phyloP scores from a whole-genome alignment of 2,113 vertebrate genomes.

The Pteropus alecto region DNA sequence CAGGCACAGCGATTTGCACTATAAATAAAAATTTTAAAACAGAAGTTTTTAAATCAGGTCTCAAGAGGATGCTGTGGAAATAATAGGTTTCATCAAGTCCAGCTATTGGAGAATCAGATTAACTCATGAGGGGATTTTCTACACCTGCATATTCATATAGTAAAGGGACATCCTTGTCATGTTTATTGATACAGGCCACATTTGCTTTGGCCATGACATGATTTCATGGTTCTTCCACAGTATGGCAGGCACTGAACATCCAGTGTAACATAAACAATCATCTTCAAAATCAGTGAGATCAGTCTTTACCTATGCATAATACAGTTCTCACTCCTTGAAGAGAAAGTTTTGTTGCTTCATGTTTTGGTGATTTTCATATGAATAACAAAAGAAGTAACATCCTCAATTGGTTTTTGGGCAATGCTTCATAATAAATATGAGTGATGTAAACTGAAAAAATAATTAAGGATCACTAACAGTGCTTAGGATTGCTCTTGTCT shows the following conservation, averaged over 20 bases:
- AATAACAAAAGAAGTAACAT: not conserved
- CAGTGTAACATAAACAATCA: not conserved
- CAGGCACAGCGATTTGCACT: not conserved
- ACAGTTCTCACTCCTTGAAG: not conserved
- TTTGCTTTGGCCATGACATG: constrained; percentile 21
- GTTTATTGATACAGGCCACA: constrained; percentile 47
- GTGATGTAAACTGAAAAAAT: not conserved
- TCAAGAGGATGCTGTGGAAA: not conserved
- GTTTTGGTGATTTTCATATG: not conserved
- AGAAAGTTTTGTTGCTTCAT: not conserved
- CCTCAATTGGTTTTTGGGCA: not conserved
- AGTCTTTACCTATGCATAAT: not conserved
- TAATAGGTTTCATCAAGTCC: constrained; percentile 49
- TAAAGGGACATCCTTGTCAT: not conserved
- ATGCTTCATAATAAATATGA: not conserved
- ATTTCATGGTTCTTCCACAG: constrained; percentile 57
- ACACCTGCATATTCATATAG: not conserved
- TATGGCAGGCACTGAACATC: not conserved
- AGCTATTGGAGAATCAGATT: constrained; percentile 16
- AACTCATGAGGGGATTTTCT: not conserved
- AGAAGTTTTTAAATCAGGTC: constrained; percentile 42
- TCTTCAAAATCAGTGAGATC: not conserved
- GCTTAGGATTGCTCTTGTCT: not conserved
- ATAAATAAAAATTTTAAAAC: constrained; percentile 6
- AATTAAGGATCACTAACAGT: not conserved